These are phyloP conservation scores for Phataginus tetradactyla DNA, from an alignment of 2,797 vertebrate species.

Conservation along the genomic window DNA sequence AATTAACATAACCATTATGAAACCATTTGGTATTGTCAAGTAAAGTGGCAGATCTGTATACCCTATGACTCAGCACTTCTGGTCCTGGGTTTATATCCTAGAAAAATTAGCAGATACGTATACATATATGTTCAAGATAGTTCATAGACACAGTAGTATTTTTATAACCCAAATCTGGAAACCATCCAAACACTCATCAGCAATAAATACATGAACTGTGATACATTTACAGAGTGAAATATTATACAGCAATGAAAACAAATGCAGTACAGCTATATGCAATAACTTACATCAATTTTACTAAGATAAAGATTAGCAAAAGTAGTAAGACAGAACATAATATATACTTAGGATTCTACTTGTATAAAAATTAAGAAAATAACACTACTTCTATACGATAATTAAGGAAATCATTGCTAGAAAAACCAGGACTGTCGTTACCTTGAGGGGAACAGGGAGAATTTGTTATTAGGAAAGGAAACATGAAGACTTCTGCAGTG, in stretches of 20 bases:
- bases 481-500: background rate
- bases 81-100: background rate
- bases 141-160: background rate
- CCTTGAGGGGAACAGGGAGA: background rate
- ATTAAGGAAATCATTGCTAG: background rate
- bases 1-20: background rate
- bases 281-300: background rate
- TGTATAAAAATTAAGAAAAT: background rate
- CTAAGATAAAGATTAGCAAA: background rate
- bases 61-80: background rate
- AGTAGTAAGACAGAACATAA: background rate
- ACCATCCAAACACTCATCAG: background rate
- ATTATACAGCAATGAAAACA: background rate
- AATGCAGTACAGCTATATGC: background rate
- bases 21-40: background rate
- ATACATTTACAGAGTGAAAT: background rate
- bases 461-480: background rate
- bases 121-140: background rate
- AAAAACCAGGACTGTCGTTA: background rate
- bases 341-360: background rate
- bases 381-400: background rate
- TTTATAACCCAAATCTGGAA: background rate
- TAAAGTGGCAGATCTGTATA: background rate
- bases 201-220: background rate
- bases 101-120: background rate